Conservation (phyloP, 53 echinoderm and acorn worm genomes). For the Henricia sp. region DNA sequence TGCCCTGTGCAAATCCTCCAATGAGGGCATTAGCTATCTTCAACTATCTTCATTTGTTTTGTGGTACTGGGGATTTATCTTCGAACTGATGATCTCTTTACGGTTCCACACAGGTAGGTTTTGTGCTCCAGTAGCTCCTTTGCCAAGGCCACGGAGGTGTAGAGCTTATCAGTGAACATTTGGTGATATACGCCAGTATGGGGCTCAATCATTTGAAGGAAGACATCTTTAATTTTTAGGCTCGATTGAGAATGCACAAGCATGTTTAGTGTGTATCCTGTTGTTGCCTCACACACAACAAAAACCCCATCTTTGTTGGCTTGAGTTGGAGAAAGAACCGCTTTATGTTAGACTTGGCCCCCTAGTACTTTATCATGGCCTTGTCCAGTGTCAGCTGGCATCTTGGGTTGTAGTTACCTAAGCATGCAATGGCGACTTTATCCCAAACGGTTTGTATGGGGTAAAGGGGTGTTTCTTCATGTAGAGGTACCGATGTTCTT, state of each 20-base stretch:
- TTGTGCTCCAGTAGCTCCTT: constrained; percentile 31
- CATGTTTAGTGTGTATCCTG: constrained; percentile 32
- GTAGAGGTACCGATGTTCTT: background rate
- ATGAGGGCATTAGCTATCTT: constrained; percentile 37
- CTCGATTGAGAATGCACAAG: constrained; percentile 14
- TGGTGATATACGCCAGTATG: constrained; percentile 20
- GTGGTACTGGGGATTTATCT: too few species aligned
- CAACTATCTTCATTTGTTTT: too few species aligned
- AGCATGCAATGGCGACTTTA: constrained; percentile 32
- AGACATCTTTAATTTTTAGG: background rate
- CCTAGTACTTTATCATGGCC: constrained; percentile 9
- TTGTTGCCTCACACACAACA: constrained; percentile 22
- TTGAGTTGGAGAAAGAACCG: background rate
- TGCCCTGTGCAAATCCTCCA: constrained; percentile 48
- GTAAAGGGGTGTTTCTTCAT: constrained; percentile 19
- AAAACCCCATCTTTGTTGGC: constrained; percentile 11
- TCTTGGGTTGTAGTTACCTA: constrained; percentile 27
- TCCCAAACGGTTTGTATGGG: constrained; percentile 32
- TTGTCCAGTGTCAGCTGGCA: constrained; percentile 43
- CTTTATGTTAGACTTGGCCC: background rate
- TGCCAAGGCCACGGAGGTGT: constrained; percentile 19
- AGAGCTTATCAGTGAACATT: constrained; percentile 6
- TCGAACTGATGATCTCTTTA: background rate
- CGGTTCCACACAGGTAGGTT: constrained; percentile 37
- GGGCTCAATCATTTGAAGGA: constrained; percentile 35